Evolutionary conservation across 2,888 invertebrate species (phyloP).

Genomic region (Imbricaverruca yamaguchii): DNA sequence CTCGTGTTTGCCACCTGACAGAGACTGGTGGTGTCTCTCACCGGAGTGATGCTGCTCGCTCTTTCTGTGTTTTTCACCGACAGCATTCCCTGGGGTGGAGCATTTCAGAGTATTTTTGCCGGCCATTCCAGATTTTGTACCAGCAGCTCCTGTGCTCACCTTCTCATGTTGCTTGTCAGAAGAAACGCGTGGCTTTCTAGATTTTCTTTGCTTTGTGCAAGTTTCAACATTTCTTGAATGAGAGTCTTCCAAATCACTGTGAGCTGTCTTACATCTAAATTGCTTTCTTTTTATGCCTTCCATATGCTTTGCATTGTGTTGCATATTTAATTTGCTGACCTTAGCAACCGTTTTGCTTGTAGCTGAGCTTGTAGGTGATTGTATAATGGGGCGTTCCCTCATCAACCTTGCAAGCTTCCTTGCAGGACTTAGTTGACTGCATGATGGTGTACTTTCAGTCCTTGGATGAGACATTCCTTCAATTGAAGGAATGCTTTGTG

Average conservation of each 20-base stretch:
- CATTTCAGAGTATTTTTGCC: no score
- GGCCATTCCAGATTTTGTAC: no score
- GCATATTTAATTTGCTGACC: neutral
- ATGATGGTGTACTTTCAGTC: neutral
- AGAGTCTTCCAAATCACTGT: neutral
- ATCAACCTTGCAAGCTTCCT: neutral
- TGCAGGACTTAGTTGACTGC: neutral
- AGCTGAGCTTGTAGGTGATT: neutral
- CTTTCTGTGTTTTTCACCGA: no score
- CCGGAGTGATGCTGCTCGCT: neutral
- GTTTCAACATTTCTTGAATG: neutral
- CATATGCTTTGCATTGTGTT: neutral
- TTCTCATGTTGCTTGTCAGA: no score
- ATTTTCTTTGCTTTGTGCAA: no score
- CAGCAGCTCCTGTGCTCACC: no score
- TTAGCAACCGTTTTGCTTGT: neutral
- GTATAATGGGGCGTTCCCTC: neutral
- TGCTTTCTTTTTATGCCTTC: no score
- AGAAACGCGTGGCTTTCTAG: no score
- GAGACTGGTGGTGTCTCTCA: neutral
- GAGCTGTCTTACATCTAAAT: neutral
- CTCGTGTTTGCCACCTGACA: neutral
- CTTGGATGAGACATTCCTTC: neutral
- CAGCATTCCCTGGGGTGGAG: no score
- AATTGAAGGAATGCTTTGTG: neutral